Evolutionary conservation across 92 coral and sea anemone genomes (phyloP).

Genomic region (Parazoanthus darwini): DNA sequence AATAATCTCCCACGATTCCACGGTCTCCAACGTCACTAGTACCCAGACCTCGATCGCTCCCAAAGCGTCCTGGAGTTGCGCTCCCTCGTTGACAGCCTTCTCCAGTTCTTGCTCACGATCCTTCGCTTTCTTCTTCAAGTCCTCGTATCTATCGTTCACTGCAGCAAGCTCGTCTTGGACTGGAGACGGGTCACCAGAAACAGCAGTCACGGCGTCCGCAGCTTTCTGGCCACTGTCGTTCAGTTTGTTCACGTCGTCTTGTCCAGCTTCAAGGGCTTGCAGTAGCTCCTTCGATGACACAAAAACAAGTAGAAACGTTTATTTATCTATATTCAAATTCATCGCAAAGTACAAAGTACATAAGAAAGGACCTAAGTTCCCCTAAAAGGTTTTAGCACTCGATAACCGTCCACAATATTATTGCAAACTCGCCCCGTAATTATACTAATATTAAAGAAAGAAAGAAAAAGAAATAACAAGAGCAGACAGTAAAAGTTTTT

Average conservation of each 20-base stretch:
- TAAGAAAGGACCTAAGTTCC: no score
- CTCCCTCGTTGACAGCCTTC: constrained; percentile 77
- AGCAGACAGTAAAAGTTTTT: no score
- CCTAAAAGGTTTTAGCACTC: no score
- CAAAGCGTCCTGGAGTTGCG: constrained; percentile 75
- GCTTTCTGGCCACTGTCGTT: constrained; percentile 58
- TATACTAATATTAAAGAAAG: no score
- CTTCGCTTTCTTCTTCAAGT: constrained; percentile 63
- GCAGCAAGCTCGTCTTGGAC: constrained; percentile 71
- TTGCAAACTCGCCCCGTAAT: no score
- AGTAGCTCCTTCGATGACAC: constrained; percentile 53
- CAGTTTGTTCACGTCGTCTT: constrained; percentile 61
- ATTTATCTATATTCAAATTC: no score
- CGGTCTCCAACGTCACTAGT: constrained; percentile 52
- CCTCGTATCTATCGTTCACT: constrained; percentile 55
- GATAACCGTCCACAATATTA: no score
- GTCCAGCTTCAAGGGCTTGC: constrained; percentile 65
- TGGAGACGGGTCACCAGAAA: constrained; percentile 68
- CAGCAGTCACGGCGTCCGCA: constrained; percentile 44
- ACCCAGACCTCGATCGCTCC: constrained; percentile 84
- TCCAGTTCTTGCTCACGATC: constrained; percentile 75
- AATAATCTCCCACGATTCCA: constrained; percentile 81
- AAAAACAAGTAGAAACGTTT: background rate
- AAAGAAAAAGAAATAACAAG: no score
- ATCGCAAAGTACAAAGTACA: no score